These are phyloP conservation scores for human DNA, from an alignment of 2,113 vertebrate genomes.

Conservation along the genomic window GRCh38 chr7:27131001-27131500, in stretches of 20 bases:
- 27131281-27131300: neutral
- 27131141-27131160: neutral
- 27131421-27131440: neutral
- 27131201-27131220: neutral
- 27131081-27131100: constrained; percentile 19
- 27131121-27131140: neutral
- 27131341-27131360: neutral
- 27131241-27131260: neutral
- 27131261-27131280: neutral
- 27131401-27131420: neutral
- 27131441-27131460: neutral
- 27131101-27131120: neutral
- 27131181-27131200: neutral
- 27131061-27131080: neutral
- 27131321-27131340: neutral
- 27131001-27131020: constrained; percentile 85
- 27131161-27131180: neutral
- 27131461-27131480: neutral
- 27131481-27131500: neutral
- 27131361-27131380: neutral
- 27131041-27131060: neutral
- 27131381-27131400: neutral
- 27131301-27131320: neutral
- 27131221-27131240: neutral
- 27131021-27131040: constrained; percentile 70